Percentiles rank a stretch among this genome's conserved stretches.
phyloP scores from a whole-genome alignment of 2,888 invertebrate species.

The Dyspetes luteomarginatus region DNA sequence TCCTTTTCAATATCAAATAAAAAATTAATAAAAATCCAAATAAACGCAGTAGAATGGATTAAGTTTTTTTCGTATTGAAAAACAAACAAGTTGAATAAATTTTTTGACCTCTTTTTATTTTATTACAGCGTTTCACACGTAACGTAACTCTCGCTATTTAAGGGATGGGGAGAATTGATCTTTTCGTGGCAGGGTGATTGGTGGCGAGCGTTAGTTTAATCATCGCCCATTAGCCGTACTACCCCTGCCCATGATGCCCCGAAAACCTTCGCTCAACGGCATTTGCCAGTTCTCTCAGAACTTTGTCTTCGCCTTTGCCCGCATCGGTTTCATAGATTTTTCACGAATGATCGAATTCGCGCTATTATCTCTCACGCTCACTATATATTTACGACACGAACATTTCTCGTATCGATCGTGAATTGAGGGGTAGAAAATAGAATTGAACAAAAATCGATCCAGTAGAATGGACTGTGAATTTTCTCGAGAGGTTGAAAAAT shows the following conservation, averaged over 20 bases:
- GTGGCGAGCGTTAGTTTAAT: constrained; percentile 83
- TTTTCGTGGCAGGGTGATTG: constrained; percentile 82
- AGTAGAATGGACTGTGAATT: neutral
- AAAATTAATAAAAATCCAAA: neutral
- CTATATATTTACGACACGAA: neutral
- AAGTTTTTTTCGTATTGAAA: constrained; percentile 37
- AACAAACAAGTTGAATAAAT: constrained; percentile 23
- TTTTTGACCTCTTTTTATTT: constrained; percentile 36
- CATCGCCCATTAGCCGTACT: constrained; percentile 82
- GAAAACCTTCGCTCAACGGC: constrained; percentile 58
- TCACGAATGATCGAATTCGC: neutral
- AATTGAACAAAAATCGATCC: neutral
- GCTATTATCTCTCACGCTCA: neutral
- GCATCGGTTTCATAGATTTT: constrained; percentile 53
- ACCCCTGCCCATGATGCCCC: constrained; percentile 49
- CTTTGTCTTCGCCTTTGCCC: constrained; percentile 43
- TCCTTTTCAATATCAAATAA: too few species aligned
- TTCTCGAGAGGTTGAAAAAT: too few species aligned
- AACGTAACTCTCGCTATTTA: constrained; percentile 25
- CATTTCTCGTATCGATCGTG: constrained; percentile 33
- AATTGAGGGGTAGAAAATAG: constrained; percentile 56
- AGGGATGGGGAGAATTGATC: constrained; percentile 71
- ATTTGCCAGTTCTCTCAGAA: constrained; percentile 56
- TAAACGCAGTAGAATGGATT: neutral
- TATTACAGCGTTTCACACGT: constrained; percentile 31